Percentiles rank a stretch among this genome's conserved stretches.
These are phyloP conservation scores for Lymantria dispar DNA, from an alignment of 2,888 invertebrate genomes.

Conservation along the genomic window DNA sequence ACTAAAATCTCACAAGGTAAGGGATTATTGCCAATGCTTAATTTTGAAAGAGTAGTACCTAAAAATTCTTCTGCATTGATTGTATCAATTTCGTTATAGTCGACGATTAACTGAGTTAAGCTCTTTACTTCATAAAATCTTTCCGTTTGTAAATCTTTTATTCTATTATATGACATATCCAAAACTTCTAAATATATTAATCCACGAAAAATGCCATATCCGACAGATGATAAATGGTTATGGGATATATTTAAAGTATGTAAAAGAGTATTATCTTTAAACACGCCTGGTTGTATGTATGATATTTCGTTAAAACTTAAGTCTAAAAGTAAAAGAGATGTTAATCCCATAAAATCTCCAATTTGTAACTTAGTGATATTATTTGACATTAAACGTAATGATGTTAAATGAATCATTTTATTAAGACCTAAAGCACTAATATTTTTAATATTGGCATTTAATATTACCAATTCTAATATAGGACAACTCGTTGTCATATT, in stretches of 20 bases:
- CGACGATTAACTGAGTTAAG: conserved; percentile 48
- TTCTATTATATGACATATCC: conserved; percentile 57
- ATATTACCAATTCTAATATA: conserved; percentile 39
- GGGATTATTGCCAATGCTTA: conserved; percentile 67
- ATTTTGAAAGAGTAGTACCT: conserved; percentile 36
- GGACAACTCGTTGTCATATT: conserved; percentile 17
- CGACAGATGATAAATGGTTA: conserved; percentile 43
- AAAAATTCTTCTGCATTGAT: conserved; percentile 47
- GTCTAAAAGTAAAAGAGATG: conserved; percentile 42
- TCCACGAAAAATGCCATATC: conserved; percentile 57
- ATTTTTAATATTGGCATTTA: conserved; percentile 40
- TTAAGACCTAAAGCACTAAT: conserved; percentile 39
- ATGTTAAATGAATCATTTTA: conserved; percentile 33
- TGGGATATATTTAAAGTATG: conserved; percentile 54
- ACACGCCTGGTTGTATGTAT: conserved; percentile 54
- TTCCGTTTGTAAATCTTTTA: conserved; percentile 51
- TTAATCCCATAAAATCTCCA: conserved; percentile 41
- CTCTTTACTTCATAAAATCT: conserved; percentile 50
- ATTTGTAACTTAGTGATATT: conserved; percentile 38
- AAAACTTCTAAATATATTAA: conserved; percentile 42
- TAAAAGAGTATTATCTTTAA: conserved; percentile 49
- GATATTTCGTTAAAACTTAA: conserved; percentile 54
- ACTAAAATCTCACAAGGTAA: conserved; percentile 51
- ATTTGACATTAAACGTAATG: conserved; percentile 46
- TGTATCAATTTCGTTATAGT: conserved; percentile 52